Base-by-base conservation (phyloP, 2,797 vertebrate species). In the Melanotaenia boesemani region DNA sequence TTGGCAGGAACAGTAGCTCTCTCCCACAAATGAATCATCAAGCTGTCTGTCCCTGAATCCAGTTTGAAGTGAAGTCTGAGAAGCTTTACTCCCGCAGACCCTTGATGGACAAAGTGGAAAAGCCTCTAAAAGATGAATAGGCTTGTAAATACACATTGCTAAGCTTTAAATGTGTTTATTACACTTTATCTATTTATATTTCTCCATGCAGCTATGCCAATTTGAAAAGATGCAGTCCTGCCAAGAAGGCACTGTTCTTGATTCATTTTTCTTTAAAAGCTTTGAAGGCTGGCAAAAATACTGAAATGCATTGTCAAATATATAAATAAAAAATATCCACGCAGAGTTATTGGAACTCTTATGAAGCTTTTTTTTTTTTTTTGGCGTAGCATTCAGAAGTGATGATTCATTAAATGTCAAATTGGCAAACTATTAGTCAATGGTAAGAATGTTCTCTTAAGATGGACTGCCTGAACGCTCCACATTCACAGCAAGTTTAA, bases 51-150 rank as follows among this genome's bases (percentile, higher is more conserved):
- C 63, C 10, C 39, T 2, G 16, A 69, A 68, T 79, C 36, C 15
- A 46, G 30, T 74, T 61, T 16, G 50, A 60, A 32, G 70, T 71
- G 59, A 12, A 39, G 36, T 67, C 20, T 28, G 30, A 63, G 55
- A 67, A 57, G 41, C 48, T 57, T 76, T 67, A 54, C 62, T 72
- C 57, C 55, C 36, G 67, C 34, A 52, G 69, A 73, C 70, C 52
- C 32, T 76, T 77, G 63, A 92, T 73, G 74, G 77, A 77, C 80
- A 78, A 79, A 68, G 75, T 70, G 48, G 57, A 67, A 80, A 70
- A 77, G 54, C 44, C 41, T 63, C 56, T 66, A 12, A 70, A 82
- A 67, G 67, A 66, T 55, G 46, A 70, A 67, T 41, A 63, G 15
- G 70, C 68, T 76, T 75, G 70, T 46, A 76, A 81, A 69, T 70